Percentiles rank a stretch among this genome's conserved stretches.
These are phyloP conservation scores for Odontamblyopus rebecca DNA, from an alignment of 2,797 vertebrate genomes.

Conservation along the genomic window DNA sequence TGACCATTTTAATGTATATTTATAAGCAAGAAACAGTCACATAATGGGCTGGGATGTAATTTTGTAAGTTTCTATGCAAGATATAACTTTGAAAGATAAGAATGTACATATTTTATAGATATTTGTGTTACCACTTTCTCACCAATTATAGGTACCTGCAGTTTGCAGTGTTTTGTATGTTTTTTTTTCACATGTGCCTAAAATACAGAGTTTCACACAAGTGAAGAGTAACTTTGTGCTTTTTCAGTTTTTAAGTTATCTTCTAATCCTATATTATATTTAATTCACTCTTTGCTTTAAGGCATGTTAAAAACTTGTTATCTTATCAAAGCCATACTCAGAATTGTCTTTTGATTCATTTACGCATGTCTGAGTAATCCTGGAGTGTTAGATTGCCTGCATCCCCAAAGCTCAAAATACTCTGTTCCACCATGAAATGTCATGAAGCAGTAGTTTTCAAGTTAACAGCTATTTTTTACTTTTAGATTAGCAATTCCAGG, in stretches of 20 bases:
- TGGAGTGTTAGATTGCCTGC: too few species aligned
- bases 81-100: constrained; percentile 45
- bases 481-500: too few species aligned
- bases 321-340: too few species aligned
- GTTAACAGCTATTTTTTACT: too few species aligned
- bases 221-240: neutral
- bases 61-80: constrained; percentile 42
- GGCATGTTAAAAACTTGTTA: too few species aligned
- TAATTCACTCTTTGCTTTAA: too few species aligned
- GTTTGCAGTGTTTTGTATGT: constrained; percentile 60
- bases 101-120: constrained; percentile 65
- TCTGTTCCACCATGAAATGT: too few species aligned
- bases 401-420: too few species aligned
- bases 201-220: constrained; percentile 70
- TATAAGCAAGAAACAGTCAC: constrained; percentile 7
- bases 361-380: too few species aligned
- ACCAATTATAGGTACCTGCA: constrained; percentile 50
- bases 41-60: constrained; percentile 30
- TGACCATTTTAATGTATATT: constrained; percentile 9
- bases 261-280: too few species aligned
- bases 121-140: constrained; percentile 57
- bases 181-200: constrained; percentile 59
- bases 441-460: too few species aligned
- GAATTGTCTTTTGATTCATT: too few species aligned
- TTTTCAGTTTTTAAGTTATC: neutral